phyloP scores from a whole-genome alignment of 2,888 invertebrate genomes.

The Pimpla rufipes region DNA sequence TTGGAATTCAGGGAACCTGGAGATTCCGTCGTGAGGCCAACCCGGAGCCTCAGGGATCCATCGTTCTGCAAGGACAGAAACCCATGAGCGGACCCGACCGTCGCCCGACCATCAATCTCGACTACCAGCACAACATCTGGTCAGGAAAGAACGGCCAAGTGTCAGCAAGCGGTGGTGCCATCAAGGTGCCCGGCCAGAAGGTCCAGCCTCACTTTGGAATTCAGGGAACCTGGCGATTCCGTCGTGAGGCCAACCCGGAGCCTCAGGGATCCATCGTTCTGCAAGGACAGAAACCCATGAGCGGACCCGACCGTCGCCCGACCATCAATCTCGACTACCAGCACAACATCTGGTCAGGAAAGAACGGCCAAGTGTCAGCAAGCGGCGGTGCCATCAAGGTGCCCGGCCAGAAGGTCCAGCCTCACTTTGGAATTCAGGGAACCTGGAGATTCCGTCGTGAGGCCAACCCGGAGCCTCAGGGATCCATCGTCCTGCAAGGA shows the following conservation, averaged over 20 bases:
- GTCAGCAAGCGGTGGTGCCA: slow-evolving; percentile 2
- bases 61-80: slow-evolving; percentile 56
- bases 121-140: slow-evolving; percentile 70
- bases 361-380: slow-evolving; percentile 67
- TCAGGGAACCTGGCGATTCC: slow-evolving; percentile 34
- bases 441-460: slow-evolving; percentile 59
- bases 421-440: slow-evolving; percentile 70
- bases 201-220: slow-evolving; percentile 7
- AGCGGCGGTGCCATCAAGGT: slow-evolving; percentile 67
- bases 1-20: slow-evolving; percentile 23
- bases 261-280: slow-evolving; percentile 67
- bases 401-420: slow-evolving; percentile 68
- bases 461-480: slow-evolving; percentile 61
- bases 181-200: neutral
- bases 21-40: slow-evolving; percentile 52
- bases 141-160: slow-evolving; percentile 68
- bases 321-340: slow-evolving; percentile 69
- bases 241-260: slow-evolving; percentile 56
- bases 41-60: slow-evolving; percentile 67
- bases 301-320: slow-evolving; percentile 71
- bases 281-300: slow-evolving; percentile 65
- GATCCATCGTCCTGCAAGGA: slow-evolving; percentile 49
- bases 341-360: slow-evolving; percentile 67
- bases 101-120: slow-evolving; percentile 66
- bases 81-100: slow-evolving; percentile 70